Base-by-base conservation (phyloP, 2,113 vertebrate species). In the Choloepus hoffmanni region DNA sequence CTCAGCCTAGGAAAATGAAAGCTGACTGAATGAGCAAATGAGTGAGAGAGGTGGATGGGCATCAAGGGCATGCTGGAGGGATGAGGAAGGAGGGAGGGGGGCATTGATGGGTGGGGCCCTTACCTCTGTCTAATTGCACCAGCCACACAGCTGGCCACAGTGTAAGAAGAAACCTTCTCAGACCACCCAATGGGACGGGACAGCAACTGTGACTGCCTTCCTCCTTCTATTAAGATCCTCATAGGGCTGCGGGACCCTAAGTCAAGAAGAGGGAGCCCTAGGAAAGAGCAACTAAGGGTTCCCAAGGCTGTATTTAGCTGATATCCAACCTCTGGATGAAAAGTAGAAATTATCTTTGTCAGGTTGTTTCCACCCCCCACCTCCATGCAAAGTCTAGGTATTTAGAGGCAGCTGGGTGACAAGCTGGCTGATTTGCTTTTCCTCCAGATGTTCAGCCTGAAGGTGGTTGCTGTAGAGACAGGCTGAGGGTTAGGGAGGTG, bases 341-440 rank as follows among this genome's bases (percentile, higher is more conserved):
- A 90, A 68, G 55, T 70, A 62, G 36, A 93, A 88, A 50, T 67
- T 68, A 40, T 79, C 83, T 28, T 50, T 89, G 53, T 60, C 88
- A 48, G 62, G 8, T 14, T 60, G 21, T 45, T 89, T 14, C 53
- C 53, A 11, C 3, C 53, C 53, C 7, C 53, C 10, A 3, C 53
- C 53, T 2, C 53, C 7, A 36, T 36, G 36, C 36, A 36, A 89
- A 43, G 68, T 60, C 85, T 72, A 26, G 50, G 23, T 62, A 43
- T 94, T 95, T 70, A 63, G 79, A 93, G 88, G 72, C 85, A 96
- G 67, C 93, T 89, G 89, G 78, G 55, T 55, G 65, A 67, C 48
- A 23, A 30, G 62, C 36, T 72, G 90, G 78, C 65, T 85, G 72
- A 26, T 30, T 68, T 58, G 74, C 85, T 67, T 67, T 92, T 72